These are phyloP conservation scores for Dermatophagoides farinae DNA, from an alignment of 1,140 invertebrate genomes.

Conservation along the genomic window DNA sequence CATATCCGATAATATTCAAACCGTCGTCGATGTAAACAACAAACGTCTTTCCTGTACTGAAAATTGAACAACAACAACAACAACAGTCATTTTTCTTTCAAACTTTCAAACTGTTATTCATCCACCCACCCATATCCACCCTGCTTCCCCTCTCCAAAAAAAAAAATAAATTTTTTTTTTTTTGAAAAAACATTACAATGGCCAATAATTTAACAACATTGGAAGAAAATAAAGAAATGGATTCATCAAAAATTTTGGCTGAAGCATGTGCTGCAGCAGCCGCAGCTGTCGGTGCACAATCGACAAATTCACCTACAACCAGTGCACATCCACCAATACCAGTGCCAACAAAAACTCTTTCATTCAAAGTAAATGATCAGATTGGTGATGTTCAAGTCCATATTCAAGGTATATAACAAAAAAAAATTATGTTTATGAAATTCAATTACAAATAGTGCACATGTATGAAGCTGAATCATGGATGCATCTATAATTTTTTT, in stretches of 20 bases:
- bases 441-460: too few species aligned
- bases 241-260: background rate
- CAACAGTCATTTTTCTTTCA: too few species aligned
- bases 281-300: background rate
- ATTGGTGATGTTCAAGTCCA: slow-evolving; percentile 12
- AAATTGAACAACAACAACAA: too few species aligned
- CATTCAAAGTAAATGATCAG: background rate
- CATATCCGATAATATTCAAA: too few species aligned
- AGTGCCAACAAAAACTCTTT: background rate
- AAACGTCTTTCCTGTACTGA: too few species aligned
- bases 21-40: too few species aligned
- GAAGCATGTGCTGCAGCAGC: background rate
- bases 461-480: too few species aligned
- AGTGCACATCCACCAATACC: background rate
- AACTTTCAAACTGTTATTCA: too few species aligned
- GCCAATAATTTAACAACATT: background rate
- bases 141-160: too few species aligned
- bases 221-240: slow-evolving; percentile 4
- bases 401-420: slow-evolving; percentile 8
- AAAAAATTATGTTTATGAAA: background rate
- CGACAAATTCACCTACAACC: background rate
- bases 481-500: too few species aligned
- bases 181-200: background rate
- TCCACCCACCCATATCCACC: too few species aligned
- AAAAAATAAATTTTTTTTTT: too few species aligned